These are phyloP conservation scores for Azorinus chamasolen DNA, from an alignment of 2,888 invertebrate genomes.

Conservation along the genomic window DNA sequence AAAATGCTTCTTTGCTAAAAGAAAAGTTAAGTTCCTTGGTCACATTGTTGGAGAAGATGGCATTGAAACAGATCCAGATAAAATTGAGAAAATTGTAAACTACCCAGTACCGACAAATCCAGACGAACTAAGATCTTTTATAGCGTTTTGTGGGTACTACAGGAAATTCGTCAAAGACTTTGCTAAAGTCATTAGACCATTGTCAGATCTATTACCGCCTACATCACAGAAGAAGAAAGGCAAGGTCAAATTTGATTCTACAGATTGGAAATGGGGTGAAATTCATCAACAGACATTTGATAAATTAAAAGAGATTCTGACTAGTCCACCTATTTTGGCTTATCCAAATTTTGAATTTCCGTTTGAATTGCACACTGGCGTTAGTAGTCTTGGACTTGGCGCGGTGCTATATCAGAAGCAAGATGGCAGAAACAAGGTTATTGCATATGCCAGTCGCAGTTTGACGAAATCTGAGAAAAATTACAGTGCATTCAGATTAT, in stretches of 20 bases:
- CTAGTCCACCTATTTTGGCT: conserved; percentile 2
- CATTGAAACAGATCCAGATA: too few relatives aligned
- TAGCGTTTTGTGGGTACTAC: too few relatives aligned
- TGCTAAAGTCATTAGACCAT: neutral
- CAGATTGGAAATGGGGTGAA: neutral
- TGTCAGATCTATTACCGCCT: neutral
- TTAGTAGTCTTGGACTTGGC: neutral
- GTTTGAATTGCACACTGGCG: neutral
- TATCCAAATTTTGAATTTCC: neutral
- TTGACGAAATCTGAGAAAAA: conserved; percentile 7
- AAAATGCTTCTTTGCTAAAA: neutral
- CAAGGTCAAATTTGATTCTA: neutral
- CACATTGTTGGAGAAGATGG: too few relatives aligned
- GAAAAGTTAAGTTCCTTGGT: too few relatives aligned
- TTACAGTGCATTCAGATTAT: conserved; percentile 8
- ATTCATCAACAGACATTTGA: neutral
- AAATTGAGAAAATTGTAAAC: too few relatives aligned
- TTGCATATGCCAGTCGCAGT: conserved; percentile 6
- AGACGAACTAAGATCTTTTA: conserved; percentile 3
- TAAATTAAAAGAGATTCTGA: neutral
- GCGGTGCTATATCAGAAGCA: conserved; percentile 5
- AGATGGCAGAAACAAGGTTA: conserved; percentile 7
- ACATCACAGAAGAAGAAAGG: conserved; percentile 11
- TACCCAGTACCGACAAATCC: neutral
- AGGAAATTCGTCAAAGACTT: conserved; percentile 4